Percentiles rank a stretch among this genome's conserved stretches.
These are phyloP conservation scores for Epicauta chinensis DNA, from an alignment of 1,140 invertebrate genomes.

Conservation along the genomic window DNA sequence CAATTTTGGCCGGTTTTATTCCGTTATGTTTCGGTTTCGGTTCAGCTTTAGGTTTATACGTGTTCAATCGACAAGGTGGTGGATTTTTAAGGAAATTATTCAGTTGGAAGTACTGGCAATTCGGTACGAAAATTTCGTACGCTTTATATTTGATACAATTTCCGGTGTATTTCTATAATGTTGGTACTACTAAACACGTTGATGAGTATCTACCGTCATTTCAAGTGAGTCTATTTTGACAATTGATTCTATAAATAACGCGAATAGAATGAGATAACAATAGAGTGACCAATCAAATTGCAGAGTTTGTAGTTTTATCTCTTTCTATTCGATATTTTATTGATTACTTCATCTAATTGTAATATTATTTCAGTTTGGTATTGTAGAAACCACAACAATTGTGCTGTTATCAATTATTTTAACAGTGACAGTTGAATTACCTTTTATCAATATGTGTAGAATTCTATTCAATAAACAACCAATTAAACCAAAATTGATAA, in stretches of 20 bases:
- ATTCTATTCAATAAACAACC: slow-evolving; percentile 20
- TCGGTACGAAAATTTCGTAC: slow-evolving; percentile 48
- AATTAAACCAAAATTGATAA: background rate
- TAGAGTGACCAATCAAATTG: too few species aligned
- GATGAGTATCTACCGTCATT: slow-evolving; percentile 41
- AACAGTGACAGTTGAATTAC: slow-evolving; percentile 35
- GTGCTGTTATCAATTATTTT: slow-evolving; percentile 29
- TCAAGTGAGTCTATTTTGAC: too few species aligned
- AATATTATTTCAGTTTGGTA: slow-evolving; percentile 35
- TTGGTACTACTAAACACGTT: slow-evolving; percentile 45
- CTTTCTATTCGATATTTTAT: too few species aligned
- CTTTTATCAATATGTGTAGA: slow-evolving; percentile 36
- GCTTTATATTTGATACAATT: slow-evolving; percentile 53
- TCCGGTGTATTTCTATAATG: slow-evolving; percentile 54
- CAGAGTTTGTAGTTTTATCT: slow-evolving; percentile 21
- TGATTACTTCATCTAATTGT: too few species aligned
- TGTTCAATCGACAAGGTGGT: slow-evolving; percentile 24
- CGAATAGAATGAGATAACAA: too few species aligned
- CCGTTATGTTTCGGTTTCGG: slow-evolving; percentile 25
- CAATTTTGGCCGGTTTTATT: slow-evolving; percentile 23
- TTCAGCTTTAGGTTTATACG: slow-evolving; percentile 24
- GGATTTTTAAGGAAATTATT: slow-evolving; percentile 43
- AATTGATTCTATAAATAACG: too few species aligned
- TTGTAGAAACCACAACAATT: slow-evolving; percentile 29
- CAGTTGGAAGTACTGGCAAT: slow-evolving; percentile 43